These are phyloP conservation scores for Drosophila sechellia DNA, from an alignment of 1,140 invertebrate species.

Conservation along the genomic window DNA sequence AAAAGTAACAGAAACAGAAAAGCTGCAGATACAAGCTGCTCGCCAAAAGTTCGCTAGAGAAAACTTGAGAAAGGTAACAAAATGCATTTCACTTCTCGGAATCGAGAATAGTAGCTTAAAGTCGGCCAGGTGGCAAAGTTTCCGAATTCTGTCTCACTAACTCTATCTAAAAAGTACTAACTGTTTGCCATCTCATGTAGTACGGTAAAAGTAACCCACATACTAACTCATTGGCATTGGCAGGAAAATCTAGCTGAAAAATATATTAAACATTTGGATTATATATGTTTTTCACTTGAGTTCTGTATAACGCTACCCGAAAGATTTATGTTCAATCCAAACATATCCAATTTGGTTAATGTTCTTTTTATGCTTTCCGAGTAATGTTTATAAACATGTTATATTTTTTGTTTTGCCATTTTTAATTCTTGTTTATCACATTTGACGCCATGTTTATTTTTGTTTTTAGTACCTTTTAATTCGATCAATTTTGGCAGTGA, in stretches of 20 bases:
- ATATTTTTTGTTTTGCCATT: conserved; percentile 8
- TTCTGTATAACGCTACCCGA: conserved; percentile 19
- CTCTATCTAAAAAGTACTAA: conserved; percentile 51
- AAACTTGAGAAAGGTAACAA: conserved; percentile 67
- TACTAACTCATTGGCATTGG: conserved; percentile 77
- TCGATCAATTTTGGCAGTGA: conserved; percentile 49
- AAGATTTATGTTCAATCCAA: conserved; percentile 56
- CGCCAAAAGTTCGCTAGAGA: conserved; percentile 60
- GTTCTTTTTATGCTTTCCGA: conserved; percentile 63
- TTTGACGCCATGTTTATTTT: conserved; percentile 16
- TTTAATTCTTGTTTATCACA: conserved; percentile 32
- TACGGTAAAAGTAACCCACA: conserved; percentile 3
- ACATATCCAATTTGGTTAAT: conserved; percentile 67
- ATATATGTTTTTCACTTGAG: conserved; percentile 23
- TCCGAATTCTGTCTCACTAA: conserved; percentile 2
- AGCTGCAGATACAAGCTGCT: conserved; percentile 36
- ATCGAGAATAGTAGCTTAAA: conserved; percentile 32
- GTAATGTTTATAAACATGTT: conserved; percentile 40
- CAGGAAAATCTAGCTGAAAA: conserved; percentile 32
- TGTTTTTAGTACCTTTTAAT: conserved; percentile 56
- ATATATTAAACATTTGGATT: conserved; percentile 1
- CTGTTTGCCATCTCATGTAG: conserved; percentile 27
- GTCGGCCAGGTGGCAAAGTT: conserved; percentile 30
- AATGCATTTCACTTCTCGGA: conserved; percentile 49
- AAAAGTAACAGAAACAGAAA: conserved; percentile 28